Percentiles rank a stretch among this genome's conserved stretches.
Conservation (phyloP, 2,888 invertebrate genomes). For the Cistogaster globosa region DNA sequence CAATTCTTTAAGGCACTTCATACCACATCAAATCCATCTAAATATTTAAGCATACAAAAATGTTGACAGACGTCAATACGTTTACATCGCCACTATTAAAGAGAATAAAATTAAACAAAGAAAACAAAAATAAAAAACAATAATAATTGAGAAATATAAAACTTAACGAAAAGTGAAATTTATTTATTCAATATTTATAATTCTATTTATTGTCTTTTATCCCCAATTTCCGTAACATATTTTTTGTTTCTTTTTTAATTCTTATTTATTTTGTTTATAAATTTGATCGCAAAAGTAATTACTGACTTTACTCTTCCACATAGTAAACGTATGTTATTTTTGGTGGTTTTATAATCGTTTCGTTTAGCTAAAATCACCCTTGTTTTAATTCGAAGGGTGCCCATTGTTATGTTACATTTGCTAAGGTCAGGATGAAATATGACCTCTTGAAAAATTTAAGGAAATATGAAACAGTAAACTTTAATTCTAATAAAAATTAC, state of each 20-base stretch:
- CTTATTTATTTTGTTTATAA: constrained; percentile 45
- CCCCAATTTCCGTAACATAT: too few relatives aligned
- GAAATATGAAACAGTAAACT: not conserved
- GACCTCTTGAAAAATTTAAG: constrained; percentile 20
- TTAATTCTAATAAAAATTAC: constrained; percentile 40
- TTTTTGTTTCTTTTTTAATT: too few relatives aligned
- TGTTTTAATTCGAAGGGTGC: not conserved
- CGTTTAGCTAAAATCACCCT: constrained; percentile 35
- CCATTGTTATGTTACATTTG: too few relatives aligned
- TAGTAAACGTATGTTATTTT: constrained; percentile 16
- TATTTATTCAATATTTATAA: too few relatives aligned
- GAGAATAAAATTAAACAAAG: not conserved
- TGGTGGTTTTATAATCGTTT: constrained; percentile 48
- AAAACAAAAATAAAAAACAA: too few relatives aligned
- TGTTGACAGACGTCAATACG: not conserved
- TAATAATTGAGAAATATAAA: too few relatives aligned
- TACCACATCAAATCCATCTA: constrained; percentile 23
- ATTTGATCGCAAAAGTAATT: constrained; percentile 58
- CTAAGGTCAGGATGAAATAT: constrained; percentile 22
- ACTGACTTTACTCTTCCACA: constrained; percentile 20
- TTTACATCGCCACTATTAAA: not conserved
- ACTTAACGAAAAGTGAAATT: too few relatives aligned
- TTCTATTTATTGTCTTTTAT: too few relatives aligned
- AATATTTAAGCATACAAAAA: not conserved
- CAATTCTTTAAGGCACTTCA: constrained; percentile 33